Evolutionary conservation across 1,140 invertebrate species (phyloP).

Genomic region (Pseudomyrmex cubaensis): DNA sequence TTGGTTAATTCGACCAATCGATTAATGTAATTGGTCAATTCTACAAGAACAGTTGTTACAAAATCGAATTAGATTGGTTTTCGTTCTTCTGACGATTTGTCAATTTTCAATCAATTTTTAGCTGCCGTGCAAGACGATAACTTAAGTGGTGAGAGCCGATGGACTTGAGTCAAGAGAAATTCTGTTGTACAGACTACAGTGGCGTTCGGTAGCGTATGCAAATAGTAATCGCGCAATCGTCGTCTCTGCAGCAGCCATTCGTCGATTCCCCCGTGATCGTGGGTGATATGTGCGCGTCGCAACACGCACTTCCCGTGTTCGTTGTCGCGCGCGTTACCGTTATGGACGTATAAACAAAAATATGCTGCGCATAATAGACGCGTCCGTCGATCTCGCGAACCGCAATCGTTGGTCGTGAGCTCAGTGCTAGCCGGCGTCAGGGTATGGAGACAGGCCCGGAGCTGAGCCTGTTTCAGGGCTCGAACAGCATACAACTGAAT

Average conservation of each 20-base stretch:
- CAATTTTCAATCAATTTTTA: no score
- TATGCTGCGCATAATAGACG: conserved; percentile 77
- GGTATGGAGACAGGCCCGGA: conserved; percentile 82
- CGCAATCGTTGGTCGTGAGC: conserved; percentile 26
- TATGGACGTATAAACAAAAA: conserved; percentile 84
- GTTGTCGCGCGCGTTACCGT: conserved; percentile 46
- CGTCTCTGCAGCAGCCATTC: not conserved
- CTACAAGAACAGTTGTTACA: no score
- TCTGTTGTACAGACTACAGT: no score
- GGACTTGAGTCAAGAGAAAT: no score
- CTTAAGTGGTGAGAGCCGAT: no score
- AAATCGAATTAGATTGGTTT: no score
- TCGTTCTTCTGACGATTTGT: no score
- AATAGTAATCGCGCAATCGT: conserved; percentile 4
- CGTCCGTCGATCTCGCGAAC: conserved; percentile 25
- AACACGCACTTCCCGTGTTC: not conserved
- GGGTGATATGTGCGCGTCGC: conserved; percentile 40
- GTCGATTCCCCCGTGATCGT: not conserved
- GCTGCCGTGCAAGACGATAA: no score
- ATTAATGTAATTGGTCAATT: no score
- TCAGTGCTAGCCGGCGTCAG: conserved; percentile 56
- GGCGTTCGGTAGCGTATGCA: not conserved
- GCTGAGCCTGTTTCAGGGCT: conserved; percentile 82
- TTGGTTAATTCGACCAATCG: no score
- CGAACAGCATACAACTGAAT: conserved; percentile 79